These are phyloP conservation scores for Andrena hattorfiana DNA, from an alignment of 2,888 invertebrate genomes.

Conservation along the genomic window DNA sequence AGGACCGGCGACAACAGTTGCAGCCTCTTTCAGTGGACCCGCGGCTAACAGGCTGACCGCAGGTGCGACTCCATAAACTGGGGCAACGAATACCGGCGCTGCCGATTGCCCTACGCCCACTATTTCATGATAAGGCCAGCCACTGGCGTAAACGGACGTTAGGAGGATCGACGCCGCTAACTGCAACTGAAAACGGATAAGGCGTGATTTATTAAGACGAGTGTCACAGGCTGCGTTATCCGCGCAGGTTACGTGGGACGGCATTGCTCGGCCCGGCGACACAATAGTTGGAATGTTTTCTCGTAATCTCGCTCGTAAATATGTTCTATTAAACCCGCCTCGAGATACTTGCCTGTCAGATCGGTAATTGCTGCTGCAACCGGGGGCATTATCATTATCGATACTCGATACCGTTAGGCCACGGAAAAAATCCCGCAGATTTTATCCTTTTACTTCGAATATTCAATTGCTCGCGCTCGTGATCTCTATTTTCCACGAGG, in stretches of 20 bases:
- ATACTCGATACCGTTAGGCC: neutral
- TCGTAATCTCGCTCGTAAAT: constrained; percentile 41
- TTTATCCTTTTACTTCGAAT: no score
- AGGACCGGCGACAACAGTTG: constrained; percentile 63
- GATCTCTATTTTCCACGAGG: no score
- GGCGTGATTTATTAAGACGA: constrained; percentile 57
- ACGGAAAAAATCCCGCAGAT: neutral
- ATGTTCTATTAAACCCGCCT: constrained; percentile 11
- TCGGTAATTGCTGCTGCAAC: neutral
- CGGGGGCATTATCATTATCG: neutral
- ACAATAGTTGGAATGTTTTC: constrained; percentile 47
- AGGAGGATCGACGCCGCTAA: constrained; percentile 63
- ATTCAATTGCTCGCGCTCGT: no score
- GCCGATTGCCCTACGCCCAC: constrained; percentile 47
- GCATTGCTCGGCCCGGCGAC: neutral
- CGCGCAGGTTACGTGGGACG: constrained; percentile 3
- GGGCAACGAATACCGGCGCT: constrained; percentile 34
- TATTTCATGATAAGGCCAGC: constrained; percentile 76
- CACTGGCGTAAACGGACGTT: constrained; percentile 67
- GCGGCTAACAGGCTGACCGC: constrained; percentile 34
- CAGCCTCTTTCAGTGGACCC: neutral
- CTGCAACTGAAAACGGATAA: constrained; percentile 59
- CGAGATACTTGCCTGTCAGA: neutral
- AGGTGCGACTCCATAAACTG: constrained; percentile 58
- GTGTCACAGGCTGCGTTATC: constrained; percentile 22